Percentiles rank a stretch among this genome's conserved stretches.
Conservation (phyloP, 2,113 vertebrate species). For the Parotia lawesii region DNA sequence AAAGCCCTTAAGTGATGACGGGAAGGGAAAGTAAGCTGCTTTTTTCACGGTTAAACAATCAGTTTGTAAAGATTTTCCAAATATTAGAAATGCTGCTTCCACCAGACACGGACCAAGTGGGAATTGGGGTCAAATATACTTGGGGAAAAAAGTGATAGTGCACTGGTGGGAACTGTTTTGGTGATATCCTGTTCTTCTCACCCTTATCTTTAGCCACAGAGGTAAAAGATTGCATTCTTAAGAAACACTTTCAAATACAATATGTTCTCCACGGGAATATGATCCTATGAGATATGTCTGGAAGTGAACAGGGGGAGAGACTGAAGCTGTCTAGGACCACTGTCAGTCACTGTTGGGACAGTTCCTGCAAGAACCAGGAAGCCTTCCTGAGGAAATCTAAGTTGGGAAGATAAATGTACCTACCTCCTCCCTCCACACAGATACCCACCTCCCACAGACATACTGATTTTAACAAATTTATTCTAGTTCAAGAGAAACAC, state of each 20-base stretch:
- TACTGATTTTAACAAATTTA: background rate
- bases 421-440: background rate
- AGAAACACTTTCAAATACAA: background rate
- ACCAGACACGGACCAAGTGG: accelerated
- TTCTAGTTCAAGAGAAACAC: background rate
- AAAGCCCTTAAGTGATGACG: background rate
- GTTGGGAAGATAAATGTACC: background rate
- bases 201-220: background rate
- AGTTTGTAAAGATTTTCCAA: background rate
- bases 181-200: background rate
- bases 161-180: background rate
- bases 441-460: background rate
- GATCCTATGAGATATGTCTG: background rate
- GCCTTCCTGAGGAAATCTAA: background rate
- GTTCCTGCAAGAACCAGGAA: background rate
- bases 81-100: background rate
- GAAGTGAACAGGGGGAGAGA: background rate
- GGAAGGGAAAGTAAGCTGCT: background rate
- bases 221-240: background rate
- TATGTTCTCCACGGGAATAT: background rate
- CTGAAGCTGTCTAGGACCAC: background rate
- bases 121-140: background rate
- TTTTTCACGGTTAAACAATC: background rate
- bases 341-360: background rate
- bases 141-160: background rate